These are phyloP conservation scores for Seriola aureovittata DNA, from an alignment of 2,113 vertebrate genomes.

Conservation along the genomic window DNA sequence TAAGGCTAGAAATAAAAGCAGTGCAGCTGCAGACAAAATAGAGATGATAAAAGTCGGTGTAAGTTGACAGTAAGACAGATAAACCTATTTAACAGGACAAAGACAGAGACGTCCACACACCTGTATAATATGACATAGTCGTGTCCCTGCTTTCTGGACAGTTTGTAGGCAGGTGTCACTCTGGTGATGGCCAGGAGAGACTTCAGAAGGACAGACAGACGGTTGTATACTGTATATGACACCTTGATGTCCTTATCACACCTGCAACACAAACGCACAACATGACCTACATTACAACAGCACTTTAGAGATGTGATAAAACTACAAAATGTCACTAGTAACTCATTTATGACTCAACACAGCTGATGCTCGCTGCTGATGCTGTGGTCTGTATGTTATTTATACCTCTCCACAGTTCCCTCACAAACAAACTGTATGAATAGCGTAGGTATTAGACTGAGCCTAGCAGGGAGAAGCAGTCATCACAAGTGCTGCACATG, in stretches of 20 bases:
- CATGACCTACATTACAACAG: not conserved
- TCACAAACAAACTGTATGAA: not conserved
- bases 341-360: constrained; percentile 8
- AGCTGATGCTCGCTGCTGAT: not conserved
- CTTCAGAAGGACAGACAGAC: constrained; percentile 96
- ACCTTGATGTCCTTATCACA: constrained; percentile 99
- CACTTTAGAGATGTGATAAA: not conserved
- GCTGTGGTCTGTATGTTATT: not conserved
- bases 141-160: constrained; percentile 97
- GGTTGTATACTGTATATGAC: constrained; percentile 99
- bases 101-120: constrained; percentile 74
- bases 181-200: constrained; percentile 97
- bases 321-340: not conserved
- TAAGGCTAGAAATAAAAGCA: not conserved
- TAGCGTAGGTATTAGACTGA: accelerated
- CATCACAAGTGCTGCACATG: not conserved
- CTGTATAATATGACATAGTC: constrained; percentile 99
- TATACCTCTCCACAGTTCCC: not conserved
- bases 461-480: not conserved
- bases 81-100: not conserved
- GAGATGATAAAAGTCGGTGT: not conserved
- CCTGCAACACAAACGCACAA: constrained; percentile 76
- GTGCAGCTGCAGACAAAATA: not conserved
- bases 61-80: not conserved
- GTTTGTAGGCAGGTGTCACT: constrained; percentile 97